These are phyloP conservation scores for Gadopsis marmoratus DNA, from an alignment of 2,797 vertebrate species.

Conservation along the genomic window DNA sequence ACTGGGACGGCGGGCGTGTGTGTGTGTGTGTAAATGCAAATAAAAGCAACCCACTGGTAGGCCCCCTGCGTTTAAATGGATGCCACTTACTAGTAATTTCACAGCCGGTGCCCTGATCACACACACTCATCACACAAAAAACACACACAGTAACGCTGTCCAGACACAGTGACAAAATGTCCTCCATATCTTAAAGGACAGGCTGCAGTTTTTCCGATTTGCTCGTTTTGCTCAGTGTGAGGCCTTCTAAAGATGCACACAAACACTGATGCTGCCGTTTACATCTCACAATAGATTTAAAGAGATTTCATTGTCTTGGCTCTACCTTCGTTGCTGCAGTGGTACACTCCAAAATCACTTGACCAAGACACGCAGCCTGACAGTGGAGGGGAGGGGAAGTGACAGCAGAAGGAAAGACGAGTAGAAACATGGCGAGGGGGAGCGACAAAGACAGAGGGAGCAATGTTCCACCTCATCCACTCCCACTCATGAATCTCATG, in stretches of 20 bases:
- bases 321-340: slow-evolving; percentile 24
- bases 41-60: slow-evolving; percentile 65
- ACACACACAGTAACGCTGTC: background rate
- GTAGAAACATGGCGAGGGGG: slow-evolving; percentile 21
- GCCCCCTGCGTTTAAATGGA: slow-evolving; percentile 69
- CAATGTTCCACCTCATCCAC: slow-evolving; percentile 71
- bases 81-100: slow-evolving; percentile 71
- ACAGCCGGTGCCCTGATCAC: slow-evolving; percentile 72
- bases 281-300: slow-evolving; percentile 19
- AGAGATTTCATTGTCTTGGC: slow-evolving; percentile 50
- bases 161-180: slow-evolving; percentile 79
- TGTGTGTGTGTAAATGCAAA: slow-evolving; percentile 61
- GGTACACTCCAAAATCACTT: slow-evolving; percentile 37
- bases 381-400: slow-evolving; percentile 28
- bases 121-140: slow-evolving; percentile 9
- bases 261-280: background rate
- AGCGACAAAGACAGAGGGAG: slow-evolving; percentile 22
- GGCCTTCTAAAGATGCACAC: slow-evolving; percentile 17
- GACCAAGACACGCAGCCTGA: slow-evolving; percentile 42
- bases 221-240: slow-evolving; percentile 28
- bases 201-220: slow-evolving; percentile 13
- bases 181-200: slow-evolving; percentile 63
- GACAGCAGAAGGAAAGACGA: slow-evolving; percentile 26
- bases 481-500: slow-evolving; percentile 68
- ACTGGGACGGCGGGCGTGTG: slow-evolving; percentile 23